These are phyloP conservation scores for Grus americana DNA, from an alignment of 2,113 vertebrate species.

Conservation along the genomic window DNA sequence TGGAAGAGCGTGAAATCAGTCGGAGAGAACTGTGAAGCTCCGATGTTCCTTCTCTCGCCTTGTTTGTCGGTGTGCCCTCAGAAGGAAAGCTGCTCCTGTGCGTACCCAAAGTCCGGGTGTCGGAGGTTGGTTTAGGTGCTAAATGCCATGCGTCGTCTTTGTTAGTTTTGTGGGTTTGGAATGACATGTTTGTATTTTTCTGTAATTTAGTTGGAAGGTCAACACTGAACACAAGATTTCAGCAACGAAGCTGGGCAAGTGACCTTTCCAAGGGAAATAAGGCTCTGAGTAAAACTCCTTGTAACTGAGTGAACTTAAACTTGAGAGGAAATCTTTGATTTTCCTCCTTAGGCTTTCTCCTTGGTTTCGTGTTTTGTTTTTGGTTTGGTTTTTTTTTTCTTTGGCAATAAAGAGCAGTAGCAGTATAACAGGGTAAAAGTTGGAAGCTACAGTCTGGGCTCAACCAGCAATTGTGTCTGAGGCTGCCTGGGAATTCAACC, in stretches of 20 bases:
- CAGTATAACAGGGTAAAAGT: too few relatives aligned
- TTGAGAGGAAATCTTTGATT: background rate
- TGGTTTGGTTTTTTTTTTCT: background rate
- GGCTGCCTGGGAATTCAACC: background rate
- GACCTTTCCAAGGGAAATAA: background rate
- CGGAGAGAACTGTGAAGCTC: rapidly evolving
- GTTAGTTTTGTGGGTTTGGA: rapidly evolving
- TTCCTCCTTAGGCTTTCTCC: background rate
- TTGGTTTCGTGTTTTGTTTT: too few relatives aligned
- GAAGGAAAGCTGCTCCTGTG: background rate
- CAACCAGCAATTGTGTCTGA: background rate
- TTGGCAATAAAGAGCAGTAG: background rate
- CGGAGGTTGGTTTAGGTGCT: too few relatives aligned
- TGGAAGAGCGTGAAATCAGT: rapidly evolving
- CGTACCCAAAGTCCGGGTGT: rapidly evolving
- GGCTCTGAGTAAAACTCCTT: background rate
- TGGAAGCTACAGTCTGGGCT: background rate
- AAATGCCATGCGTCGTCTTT: rapidly evolving
- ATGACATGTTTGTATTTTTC: rapidly evolving
- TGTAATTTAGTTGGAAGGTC: rapidly evolving
- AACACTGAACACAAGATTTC: rapidly evolving
- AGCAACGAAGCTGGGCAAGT: background rate
- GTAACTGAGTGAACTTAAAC: background rate
- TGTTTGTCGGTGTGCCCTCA: too few relatives aligned
- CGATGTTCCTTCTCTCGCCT: rapidly evolving